These are phyloP conservation scores for Drosophila arawakana DNA, from an alignment of 1,140 invertebrate species.

Conservation along the genomic window DNA sequence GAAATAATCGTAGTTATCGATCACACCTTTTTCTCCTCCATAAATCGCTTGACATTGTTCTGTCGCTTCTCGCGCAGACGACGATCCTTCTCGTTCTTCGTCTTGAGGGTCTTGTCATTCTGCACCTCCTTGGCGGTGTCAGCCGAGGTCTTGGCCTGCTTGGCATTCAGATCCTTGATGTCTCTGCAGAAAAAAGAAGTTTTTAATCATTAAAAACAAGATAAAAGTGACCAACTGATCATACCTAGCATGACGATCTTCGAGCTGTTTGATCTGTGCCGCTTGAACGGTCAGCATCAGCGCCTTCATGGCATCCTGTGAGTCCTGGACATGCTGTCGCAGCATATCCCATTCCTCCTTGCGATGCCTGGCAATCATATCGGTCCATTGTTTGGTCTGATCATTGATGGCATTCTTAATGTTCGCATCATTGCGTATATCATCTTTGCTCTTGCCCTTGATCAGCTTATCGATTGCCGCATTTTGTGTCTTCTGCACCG, in stretches of 20 bases:
- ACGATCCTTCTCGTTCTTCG: slow-evolving; percentile 98
- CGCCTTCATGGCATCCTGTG: slow-evolving; percentile 93
- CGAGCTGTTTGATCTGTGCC: slow-evolving; percentile 95
- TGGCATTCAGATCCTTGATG: slow-evolving; percentile 97
- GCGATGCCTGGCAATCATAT: slow-evolving; percentile 94
- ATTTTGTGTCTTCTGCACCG: slow-evolving; percentile 97
- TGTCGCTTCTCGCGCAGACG: slow-evolving; percentile 97
- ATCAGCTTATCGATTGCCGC: slow-evolving; percentile 97
- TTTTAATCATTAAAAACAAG: no score
- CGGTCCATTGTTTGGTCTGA: slow-evolving; percentile 97
- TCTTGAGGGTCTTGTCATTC: slow-evolving; percentile 98
- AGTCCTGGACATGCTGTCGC: slow-evolving; percentile 92
- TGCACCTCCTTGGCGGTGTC: slow-evolving; percentile 98
- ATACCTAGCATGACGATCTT: slow-evolving; percentile 94
- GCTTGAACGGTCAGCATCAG: slow-evolving; percentile 94
- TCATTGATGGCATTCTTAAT: slow-evolving; percentile 93
- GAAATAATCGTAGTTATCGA: not conserved
- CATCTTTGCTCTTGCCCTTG: slow-evolving; percentile 95
- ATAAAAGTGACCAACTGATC: not conserved
- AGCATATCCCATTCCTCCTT: slow-evolving; percentile 95
- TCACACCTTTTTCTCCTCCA: slow-evolving; percentile 95
- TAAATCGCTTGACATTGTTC: slow-evolving; percentile 99
- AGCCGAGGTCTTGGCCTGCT: slow-evolving; percentile 97
- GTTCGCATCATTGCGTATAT: slow-evolving; percentile 91
- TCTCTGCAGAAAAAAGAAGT: slow-evolving; percentile 87